These are phyloP conservation scores for Hermetia illucens DNA, from an alignment of 1,140 invertebrate genomes.

Conservation along the genomic window DNA sequence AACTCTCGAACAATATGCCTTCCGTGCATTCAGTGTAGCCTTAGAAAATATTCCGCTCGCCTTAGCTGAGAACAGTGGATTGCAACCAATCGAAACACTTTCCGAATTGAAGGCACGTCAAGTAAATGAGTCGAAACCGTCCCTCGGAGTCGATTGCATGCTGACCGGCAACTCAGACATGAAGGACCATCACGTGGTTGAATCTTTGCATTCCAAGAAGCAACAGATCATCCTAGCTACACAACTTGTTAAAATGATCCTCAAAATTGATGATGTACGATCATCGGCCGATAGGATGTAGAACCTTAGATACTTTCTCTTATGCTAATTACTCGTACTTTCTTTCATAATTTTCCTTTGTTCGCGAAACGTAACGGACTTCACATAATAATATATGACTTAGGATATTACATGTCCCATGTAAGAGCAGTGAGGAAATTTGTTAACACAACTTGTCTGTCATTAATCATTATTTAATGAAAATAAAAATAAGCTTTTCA, in stretches of 20 bases:
- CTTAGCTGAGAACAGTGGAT: conserved; percentile 91
- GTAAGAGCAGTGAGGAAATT: too few relatives aligned
- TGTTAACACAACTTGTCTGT: too few relatives aligned
- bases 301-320: too few relatives aligned
- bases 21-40: conserved; percentile 89
- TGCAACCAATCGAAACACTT: conserved; percentile 81
- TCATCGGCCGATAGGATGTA: conserved; percentile 42
- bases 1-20: conserved; percentile 94
- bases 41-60: conserved; percentile 90
- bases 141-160: conserved; percentile 93
- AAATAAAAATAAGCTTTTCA: too few relatives aligned
- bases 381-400: too few relatives aligned
- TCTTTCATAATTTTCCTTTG: too few relatives aligned
- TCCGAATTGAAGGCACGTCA: conserved; percentile 88
- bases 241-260: conserved; percentile 97
- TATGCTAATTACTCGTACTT: too few relatives aligned
- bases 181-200: conserved; percentile 91
- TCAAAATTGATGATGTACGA: conserved; percentile 98
- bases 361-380: too few relatives aligned
- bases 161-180: conserved; percentile 79
- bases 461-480: too few relatives aligned
- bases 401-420: too few relatives aligned
- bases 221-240: conserved; percentile 95
- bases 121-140: conserved; percentile 67
- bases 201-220: conserved; percentile 93